Evolutionary conservation across 1,140 invertebrate genomes (phyloP), one percentile per base, ranked within the genome.

Genomic region (Leguminivora glycinivorella): DNA sequence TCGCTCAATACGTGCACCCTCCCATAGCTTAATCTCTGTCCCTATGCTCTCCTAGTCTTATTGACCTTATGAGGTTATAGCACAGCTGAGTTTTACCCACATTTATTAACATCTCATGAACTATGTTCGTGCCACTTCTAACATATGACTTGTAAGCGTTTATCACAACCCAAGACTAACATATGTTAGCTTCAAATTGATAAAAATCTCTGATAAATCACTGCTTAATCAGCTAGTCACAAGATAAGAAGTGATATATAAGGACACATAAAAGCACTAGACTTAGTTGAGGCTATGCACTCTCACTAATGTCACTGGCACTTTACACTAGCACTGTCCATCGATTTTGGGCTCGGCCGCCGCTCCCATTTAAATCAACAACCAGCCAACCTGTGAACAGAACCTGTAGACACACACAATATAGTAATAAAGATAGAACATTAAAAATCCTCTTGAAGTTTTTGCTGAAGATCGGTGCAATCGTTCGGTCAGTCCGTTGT

Each of bases 1-100:
- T 72, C 88, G 88, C 83, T 91, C 89, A 76, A 91, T 91, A 89
- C 79, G 82, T 86, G 81, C 87, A 85, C 83, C 84, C 81, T 82
- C 71, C 29, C 40, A 31, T 74, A 74, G 75, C 76, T 71, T 75
- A 77, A 77, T 81, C 75, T 72, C 40, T 22, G 47, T 22, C 47
- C 19, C 17, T 63, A 29, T 63, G 58, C 58, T 63, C 58, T 63
- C 58, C 58, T 63, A 31, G 58, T 63, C 25, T n/a, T 58, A 52
- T 22, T 52, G 47, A 22, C 47, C 47, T 52, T 52, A 22, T 52
- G 7, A 7, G 47, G 47, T 52, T 52, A 25, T 24, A 63, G 14
- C 58, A 63, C 58, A 63, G 24, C 24, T 63, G 29, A 12, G 4
- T 63, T 31, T 63, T 12, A 63, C n/a, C 6, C 24, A n/a, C 29